Conservation (phyloP, 2,113 vertebrate genomes). For the Phoenicopterus ruber region DNA sequence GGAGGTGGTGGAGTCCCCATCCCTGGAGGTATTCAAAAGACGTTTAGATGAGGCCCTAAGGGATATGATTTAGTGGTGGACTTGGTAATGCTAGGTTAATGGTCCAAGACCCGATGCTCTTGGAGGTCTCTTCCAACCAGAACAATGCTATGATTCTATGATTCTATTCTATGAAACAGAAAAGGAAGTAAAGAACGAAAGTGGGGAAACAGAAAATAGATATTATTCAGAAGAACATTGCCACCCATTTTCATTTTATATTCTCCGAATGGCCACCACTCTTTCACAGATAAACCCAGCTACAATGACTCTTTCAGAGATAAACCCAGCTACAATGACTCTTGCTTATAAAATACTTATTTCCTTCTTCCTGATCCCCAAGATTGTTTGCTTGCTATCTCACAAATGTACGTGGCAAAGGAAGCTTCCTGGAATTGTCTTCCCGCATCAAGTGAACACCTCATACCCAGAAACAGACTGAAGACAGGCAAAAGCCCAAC, state of each 20-base stretch:
- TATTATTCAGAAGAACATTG: neutral
- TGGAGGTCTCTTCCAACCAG: too few species aligned
- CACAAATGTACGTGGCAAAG: neutral
- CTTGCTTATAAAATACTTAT: neutral
- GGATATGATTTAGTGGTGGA: too few species aligned
- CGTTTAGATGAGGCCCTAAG: too few species aligned
- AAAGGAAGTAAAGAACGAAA: neutral
- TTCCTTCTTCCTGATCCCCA: neutral
- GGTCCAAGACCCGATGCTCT: too few species aligned
- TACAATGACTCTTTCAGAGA: neutral
- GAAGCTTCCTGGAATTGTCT: neutral
- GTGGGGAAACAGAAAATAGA: neutral
- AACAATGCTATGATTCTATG: too few species aligned
- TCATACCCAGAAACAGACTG: neutral
- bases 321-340: neutral
- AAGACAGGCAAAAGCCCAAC: neutral
- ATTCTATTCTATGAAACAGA: too few species aligned
- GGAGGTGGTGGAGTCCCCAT: too few species aligned
- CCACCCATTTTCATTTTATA: neutral
- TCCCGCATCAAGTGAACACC: neutral
- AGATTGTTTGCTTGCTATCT: neutral
- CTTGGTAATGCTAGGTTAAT: too few species aligned
- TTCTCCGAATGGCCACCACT: neutral
- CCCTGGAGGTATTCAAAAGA: too few species aligned
- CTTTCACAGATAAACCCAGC: neutral